phyloP scores from a whole-genome alignment of 2,113 vertebrate genomes.

The Plecotus auritus region DNA sequence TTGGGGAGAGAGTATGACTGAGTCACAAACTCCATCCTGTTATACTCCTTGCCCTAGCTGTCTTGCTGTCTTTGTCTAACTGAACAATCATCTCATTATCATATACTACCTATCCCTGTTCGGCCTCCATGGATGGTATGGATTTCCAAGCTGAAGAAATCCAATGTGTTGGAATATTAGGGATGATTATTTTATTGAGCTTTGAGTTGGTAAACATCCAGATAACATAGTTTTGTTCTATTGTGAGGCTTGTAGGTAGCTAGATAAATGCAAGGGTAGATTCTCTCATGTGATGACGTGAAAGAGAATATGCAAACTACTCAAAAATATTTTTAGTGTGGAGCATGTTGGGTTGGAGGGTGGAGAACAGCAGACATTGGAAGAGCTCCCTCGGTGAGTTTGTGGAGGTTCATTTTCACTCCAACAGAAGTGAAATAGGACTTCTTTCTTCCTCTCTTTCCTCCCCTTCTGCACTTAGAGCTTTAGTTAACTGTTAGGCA shows the following conservation, averaged over 20 bases:
- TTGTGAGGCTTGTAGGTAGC: not conserved
- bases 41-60: not conserved
- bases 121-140: not conserved
- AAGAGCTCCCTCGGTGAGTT: not conserved
- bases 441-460: not conserved
- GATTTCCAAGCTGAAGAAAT: not conserved
- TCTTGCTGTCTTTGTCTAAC: not conserved
- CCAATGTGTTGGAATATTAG: not conserved
- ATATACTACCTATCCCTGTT: rapidly evolving
- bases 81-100: not conserved
- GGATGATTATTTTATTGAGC: not conserved
- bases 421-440: not conserved
- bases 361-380: too few species aligned
- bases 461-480: not conserved
- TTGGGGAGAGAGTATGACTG: not conserved
- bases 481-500: not conserved
- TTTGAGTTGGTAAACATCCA: not conserved
- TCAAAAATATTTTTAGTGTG: not conserved
- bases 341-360: rapidly evolving
- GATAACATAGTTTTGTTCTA: not conserved
- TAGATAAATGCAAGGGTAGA: not conserved
- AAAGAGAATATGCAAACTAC: not conserved
- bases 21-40: not conserved
- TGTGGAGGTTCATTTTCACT: not conserved
- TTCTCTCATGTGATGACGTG: not conserved